These are phyloP conservation scores for Neotoxoptera formosana DNA, from an alignment of 1,140 invertebrate species.

Conservation along the genomic window DNA sequence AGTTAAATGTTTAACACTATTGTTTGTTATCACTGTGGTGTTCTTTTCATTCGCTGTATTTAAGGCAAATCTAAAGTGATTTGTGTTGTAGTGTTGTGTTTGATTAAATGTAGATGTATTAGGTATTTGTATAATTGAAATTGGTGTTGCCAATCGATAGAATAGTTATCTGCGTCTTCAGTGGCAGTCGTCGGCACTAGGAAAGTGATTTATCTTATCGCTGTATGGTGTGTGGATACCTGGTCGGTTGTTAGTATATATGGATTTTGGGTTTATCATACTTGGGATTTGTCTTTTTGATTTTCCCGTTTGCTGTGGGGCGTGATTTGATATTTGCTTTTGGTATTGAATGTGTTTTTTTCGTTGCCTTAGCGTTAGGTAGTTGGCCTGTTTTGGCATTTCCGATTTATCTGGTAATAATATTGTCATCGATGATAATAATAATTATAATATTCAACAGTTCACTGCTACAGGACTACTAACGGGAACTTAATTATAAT, in stretches of 20 bases:
- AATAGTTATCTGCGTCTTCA: not conserved
- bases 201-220: not conserved
- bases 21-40: too few species aligned
- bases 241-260: not conserved
- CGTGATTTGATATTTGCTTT: not conserved
- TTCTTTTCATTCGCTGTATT: not conserved
- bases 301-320: not conserved
- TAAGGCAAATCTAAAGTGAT: not conserved
- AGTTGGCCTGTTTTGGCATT: not conserved
- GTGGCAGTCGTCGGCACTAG: too few species aligned
- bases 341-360: not conserved
- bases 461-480: not conserved
- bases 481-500: not conserved
- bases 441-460: not conserved
- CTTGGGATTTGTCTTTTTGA: not conserved
- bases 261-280: not conserved
- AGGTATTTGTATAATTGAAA: not conserved
- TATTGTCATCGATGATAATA: not conserved
- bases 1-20: too few species aligned
- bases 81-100: not conserved
- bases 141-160: not conserved
- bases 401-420: not conserved
- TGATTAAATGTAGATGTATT: not conserved
- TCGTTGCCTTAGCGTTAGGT: fast-evolving
- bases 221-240: not conserved